phyloP scores from a whole-genome alignment of 2,797 vertebrate genomes.

The Micromesistius poutassou region DNA sequence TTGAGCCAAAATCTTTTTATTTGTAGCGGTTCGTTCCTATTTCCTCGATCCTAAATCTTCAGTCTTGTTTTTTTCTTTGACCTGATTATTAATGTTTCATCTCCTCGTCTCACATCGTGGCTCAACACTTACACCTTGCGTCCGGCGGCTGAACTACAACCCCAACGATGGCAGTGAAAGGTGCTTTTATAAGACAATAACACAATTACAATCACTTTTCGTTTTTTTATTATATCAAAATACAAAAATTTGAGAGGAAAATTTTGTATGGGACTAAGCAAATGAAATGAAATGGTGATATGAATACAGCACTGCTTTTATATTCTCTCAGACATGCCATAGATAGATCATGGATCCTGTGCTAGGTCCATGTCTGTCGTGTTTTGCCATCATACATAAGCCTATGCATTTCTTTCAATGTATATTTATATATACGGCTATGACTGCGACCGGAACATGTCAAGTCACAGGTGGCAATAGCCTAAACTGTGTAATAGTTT shows the following conservation, averaged over 20 bases:
- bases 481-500: slow-evolving; percentile 50
- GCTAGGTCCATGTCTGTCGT: slow-evolving; percentile 63
- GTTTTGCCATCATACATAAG: slow-evolving; percentile 55
- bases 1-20: not conserved
- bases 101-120: slow-evolving; percentile 16
- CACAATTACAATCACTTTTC: slow-evolving; percentile 47
- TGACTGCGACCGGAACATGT: slow-evolving; percentile 46
- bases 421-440: slow-evolving; percentile 40
- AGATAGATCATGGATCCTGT: slow-evolving; percentile 67
- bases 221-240: slow-evolving; percentile 85
- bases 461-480: slow-evolving; percentile 56
- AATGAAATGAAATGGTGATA: slow-evolving; percentile 77
- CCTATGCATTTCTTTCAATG: slow-evolving; percentile 50
- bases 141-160: slow-evolving; percentile 58
- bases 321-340: slow-evolving; percentile 67
- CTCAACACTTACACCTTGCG: slow-evolving; percentile 68
- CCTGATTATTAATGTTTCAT: not conserved
- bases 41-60: slow-evolving; percentile 3
- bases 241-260: slow-evolving; percentile 84
- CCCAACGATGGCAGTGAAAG: not conserved
- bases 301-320: slow-evolving; percentile 74
- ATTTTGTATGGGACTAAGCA: slow-evolving; percentile 77
- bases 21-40: not conserved
- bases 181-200: slow-evolving; percentile 22
- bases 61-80: slow-evolving; percentile 37